These are phyloP conservation scores for Ctenochaetus hawaiiensis DNA, from an alignment of 2,797 vertebrate genomes.

Conservation along the genomic window DNA sequence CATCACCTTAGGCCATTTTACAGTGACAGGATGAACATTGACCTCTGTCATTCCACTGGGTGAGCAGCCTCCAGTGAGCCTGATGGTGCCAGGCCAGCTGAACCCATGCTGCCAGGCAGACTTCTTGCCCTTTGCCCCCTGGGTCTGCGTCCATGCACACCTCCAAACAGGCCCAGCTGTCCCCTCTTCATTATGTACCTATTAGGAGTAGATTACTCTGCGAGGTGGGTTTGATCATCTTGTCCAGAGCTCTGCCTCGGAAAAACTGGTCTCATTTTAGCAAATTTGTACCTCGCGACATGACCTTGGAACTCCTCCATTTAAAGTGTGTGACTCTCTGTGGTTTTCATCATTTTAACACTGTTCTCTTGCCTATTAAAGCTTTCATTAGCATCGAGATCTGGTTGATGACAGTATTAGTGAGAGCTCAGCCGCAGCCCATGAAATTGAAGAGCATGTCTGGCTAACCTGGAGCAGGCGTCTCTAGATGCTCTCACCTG, in stretches of 20 bases:
- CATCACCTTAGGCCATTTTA: slow-evolving; percentile 74
- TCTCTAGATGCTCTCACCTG: slow-evolving; percentile 82
- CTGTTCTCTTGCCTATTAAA: slow-evolving; percentile 68
- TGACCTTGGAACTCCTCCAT: slow-evolving; percentile 34
- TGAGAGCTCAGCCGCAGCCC: slow-evolving; percentile 70
- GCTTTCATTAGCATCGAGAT: slow-evolving; percentile 79
- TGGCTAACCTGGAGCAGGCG: slow-evolving; percentile 70
- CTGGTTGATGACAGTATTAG: slow-evolving; percentile 80
- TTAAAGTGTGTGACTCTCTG: slow-evolving; percentile 37
- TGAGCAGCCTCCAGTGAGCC: slow-evolving; percentile 68
- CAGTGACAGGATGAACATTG: slow-evolving; percentile 74
- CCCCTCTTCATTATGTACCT: slow-evolving; percentile 75
- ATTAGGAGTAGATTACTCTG: slow-evolving; percentile 62
- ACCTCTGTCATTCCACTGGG: slow-evolving; percentile 76
- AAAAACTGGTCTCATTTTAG: slow-evolving; percentile 27
- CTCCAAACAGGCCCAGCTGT: slow-evolving; percentile 72
- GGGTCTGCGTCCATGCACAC: slow-evolving; percentile 44
- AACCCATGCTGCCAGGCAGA: slow-evolving; percentile 59
- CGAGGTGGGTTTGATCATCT: slow-evolving; percentile 39
- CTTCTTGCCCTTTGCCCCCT: slow-evolving; percentile 52
- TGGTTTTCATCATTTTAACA: slow-evolving; percentile 49
- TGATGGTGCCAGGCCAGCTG: slow-evolving; percentile 63
- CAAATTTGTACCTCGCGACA: slow-evolving; percentile 25
- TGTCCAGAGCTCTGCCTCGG: slow-evolving; percentile 28
- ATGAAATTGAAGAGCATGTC: slow-evolving; percentile 76